phyloP scores from a whole-genome alignment of 53 echinoderm and acorn worm species.

The Paracentrotus lividus region DNA sequence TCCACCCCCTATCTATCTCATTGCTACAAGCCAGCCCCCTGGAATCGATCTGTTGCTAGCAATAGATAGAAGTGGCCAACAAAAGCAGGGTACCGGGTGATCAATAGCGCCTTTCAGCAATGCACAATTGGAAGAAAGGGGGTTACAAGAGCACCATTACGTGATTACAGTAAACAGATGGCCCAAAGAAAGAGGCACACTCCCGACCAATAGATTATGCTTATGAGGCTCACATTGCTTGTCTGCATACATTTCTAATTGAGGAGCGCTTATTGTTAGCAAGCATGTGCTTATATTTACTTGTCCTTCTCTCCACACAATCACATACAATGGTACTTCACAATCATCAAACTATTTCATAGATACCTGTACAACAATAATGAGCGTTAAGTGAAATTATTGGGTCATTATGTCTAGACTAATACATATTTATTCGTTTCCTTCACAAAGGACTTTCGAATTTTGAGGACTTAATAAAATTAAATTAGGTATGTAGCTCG shows the following conservation, averaged over 20 bases:
- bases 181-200: constrained; percentile 64
- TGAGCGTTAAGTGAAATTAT: background rate
- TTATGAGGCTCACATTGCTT: constrained; percentile 52
- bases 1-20: constrained; percentile 50
- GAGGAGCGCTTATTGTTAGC: constrained; percentile 2
- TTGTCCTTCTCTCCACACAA: constrained; percentile 36
- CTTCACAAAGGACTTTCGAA: background rate
- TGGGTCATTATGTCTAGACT: background rate
- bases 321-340: constrained; percentile 10
- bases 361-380: background rate
- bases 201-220: constrained; percentile 63
- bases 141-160: constrained; percentile 64
- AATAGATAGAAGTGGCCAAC: constrained; percentile 59
- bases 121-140: constrained; percentile 61
- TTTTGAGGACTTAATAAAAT: background rate
- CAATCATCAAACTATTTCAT: constrained; percentile 15
- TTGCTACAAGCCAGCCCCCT: constrained; percentile 54
- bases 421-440: background rate
- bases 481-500: background rate
- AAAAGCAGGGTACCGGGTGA: constrained; percentile 45
- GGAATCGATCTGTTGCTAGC: constrained; percentile 65
- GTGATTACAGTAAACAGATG: constrained; percentile 69
- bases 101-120: constrained; percentile 63
- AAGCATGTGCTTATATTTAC: constrained; percentile 25
- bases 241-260: constrained; percentile 49